Evolutionary conservation across 2,888 invertebrate species (phyloP), one percentile per base, ranked within the genome.

Genomic region (Cataglyphis albicans): DNA sequence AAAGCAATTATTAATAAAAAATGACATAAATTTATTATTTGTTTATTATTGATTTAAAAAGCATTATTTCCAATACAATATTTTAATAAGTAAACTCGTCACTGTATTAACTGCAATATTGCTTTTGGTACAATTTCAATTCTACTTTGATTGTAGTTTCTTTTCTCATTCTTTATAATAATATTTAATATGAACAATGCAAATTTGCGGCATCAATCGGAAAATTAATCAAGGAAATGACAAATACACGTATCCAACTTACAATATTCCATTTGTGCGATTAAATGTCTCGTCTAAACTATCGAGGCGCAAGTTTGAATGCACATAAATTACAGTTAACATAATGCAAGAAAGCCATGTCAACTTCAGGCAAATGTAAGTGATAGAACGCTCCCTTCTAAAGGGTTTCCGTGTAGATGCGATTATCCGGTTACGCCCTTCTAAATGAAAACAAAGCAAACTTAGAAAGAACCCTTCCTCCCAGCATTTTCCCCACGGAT

Each of bases 371-470:
- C n/a, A 59, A 35, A 41, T 48, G 44, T 52, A 10, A 59, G 18
- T 25, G 65, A 52, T n/a, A 25, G 41, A 48, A 70, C 21, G 41
- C 44, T 32, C 12, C 44, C 59, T 44, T 15, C 59, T 44, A 9
- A 59, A 70, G 41, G 21, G 3, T 55, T 38, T 48, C 41, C 29
- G 15, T 74, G 21, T 57, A 25, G 10, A 32, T 44, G 18, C 57
- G 38, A 70, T 70, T 59, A 78, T 10, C 21, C 44, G 72, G 72
- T 44, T 59, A 70, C 78, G 72, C 59, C 78, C 78, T 78, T 35
- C 55, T 32, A 21, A 59, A 44, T 18, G 72, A 70, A 78, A 78
- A 78, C 72, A 70, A 70, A 70, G 44, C 38, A 61, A n/a, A 10
- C 32, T 44, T 44, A 29, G 44, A 35, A 57, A 32, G 15, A 9